Conservation (phyloP, 2,888 invertebrate genomes). For the Cataglyphis altisquamis region DNA sequence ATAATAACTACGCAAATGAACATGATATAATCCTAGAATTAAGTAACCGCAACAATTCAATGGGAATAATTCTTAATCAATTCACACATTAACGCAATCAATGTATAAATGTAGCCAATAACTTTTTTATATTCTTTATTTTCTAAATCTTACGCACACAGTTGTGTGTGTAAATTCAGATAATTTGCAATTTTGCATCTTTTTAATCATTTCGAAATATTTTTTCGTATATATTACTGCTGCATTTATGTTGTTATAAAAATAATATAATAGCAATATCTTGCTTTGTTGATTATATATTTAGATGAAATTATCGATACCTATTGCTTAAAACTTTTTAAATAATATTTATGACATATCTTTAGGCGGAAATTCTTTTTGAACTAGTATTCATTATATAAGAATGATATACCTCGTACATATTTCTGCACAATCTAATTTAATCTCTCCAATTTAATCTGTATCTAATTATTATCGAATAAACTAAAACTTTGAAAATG, state of each 20-base stretch:
- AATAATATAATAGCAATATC: background rate
- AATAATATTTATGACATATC: background rate
- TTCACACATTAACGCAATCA: background rate
- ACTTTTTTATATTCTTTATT: background rate
- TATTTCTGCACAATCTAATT: slow-evolving; percentile 10
- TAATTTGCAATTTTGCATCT: background rate
- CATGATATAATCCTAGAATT: slow-evolving; percentile 51
- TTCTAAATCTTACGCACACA: background rate
- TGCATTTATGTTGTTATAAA: background rate
- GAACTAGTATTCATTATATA: background rate
- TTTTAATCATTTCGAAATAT: background rate
- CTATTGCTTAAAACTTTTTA: background rate
- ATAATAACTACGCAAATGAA: slow-evolving; percentile 24
- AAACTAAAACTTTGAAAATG: slow-evolving; percentile 12
- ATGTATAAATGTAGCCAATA: background rate
- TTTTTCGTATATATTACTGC: background rate
- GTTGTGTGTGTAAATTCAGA: background rate
- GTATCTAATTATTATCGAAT: slow-evolving; percentile 56
- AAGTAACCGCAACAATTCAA: slow-evolving; percentile 6
- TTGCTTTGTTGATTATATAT: background rate
- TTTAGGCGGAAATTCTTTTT: background rate
- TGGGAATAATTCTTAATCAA: background rate
- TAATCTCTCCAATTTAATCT: slow-evolving; percentile 16
- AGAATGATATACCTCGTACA: background rate
- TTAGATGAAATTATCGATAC: background rate